phyloP scores from a whole-genome alignment of 2,797 vertebrate species.

The Ctenopoma kingsleyae region DNA sequence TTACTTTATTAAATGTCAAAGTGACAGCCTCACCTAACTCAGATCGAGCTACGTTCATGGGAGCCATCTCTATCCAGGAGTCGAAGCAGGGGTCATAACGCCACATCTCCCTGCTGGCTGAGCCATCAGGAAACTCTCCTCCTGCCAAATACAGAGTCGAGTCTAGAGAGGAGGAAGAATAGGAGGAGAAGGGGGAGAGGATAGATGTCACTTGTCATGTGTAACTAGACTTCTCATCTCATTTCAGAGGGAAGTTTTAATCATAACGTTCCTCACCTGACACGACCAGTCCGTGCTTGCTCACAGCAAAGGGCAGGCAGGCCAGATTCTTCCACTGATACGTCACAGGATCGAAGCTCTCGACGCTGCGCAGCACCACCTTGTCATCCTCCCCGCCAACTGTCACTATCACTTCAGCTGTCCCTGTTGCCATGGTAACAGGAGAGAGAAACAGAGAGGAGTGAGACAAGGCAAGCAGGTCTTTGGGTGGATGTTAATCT shows the following conservation, averaged over 20 bases:
- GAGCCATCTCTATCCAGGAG: conserved; percentile 88
- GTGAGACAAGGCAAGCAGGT: conserved; percentile 13
- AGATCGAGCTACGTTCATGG: conserved; percentile 88
- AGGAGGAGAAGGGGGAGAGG: neutral
- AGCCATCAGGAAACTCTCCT: conserved; percentile 88
- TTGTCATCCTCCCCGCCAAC: conserved; percentile 89
- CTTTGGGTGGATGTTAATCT: conserved; percentile 17
- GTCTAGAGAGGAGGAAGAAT: conserved; percentile 59
- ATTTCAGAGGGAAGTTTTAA: neutral
- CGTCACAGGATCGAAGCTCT: conserved; percentile 85
- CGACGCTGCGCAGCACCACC: conserved; percentile 87
- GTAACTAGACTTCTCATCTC: neutral
- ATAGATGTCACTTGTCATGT: neutral
- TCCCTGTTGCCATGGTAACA: conserved; percentile 78
- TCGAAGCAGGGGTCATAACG: conserved; percentile 88
- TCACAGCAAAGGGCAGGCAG: conserved; percentile 87
- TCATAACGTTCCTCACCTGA: conserved; percentile 76
- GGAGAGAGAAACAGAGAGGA: conserved; percentile 19
- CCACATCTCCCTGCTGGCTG: conserved; percentile 89
- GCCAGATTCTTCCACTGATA: conserved; percentile 87
- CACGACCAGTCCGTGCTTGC: conserved; percentile 88
- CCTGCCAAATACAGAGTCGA: conserved; percentile 86
- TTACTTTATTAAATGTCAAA: neutral
- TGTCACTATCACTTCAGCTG: conserved; percentile 86
- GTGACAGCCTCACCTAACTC: conserved; percentile 78